phyloP scores from a whole-genome alignment of 2,888 invertebrate genomes.

The Cecidostiba fungosa region DNA sequence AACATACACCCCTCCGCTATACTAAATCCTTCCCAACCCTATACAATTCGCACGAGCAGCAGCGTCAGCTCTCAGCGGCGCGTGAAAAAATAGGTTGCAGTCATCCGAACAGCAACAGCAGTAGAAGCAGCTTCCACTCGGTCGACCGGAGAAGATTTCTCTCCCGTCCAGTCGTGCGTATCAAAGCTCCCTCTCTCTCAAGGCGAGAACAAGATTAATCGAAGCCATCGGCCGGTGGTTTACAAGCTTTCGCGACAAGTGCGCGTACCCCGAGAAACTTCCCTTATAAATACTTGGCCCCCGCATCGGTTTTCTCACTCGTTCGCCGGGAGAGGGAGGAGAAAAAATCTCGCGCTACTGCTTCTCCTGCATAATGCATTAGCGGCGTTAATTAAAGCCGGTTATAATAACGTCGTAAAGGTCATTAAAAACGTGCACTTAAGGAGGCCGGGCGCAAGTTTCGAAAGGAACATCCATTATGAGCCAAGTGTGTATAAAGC shows the following conservation, averaged over 20 bases:
- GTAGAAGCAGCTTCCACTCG: neutral
- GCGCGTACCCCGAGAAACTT: neutral
- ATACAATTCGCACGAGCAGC: neutral
- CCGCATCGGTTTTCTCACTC: constrained; percentile 21
- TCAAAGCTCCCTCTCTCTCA: constrained; percentile 6
- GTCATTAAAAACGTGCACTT: constrained; percentile 53
- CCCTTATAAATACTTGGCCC: neutral
- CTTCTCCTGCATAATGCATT: constrained; percentile 58
- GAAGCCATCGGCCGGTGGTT: constrained; percentile 6
- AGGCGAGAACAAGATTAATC: constrained; percentile 62
- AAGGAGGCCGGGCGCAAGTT: constrained; percentile 26
- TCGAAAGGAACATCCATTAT: constrained; percentile 51
- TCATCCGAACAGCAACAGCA: neutral
- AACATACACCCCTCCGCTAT: neutral
- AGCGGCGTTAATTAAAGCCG: constrained; percentile 46
- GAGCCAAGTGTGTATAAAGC: constrained; percentile 14
- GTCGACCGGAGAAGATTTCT: constrained; percentile 39
- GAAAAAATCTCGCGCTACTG: neutral
- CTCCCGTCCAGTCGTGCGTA: constrained; percentile 35
- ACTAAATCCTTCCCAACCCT: neutral
- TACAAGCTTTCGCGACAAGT: constrained; percentile 13
- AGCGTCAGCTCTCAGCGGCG: neutral
- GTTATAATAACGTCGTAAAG: constrained; percentile 39
- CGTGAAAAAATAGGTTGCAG: constrained; percentile 36
- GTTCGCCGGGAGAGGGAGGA: neutral